Percentiles rank a stretch among this genome's conserved stretches.
Conservation (phyloP, 1,140 invertebrate genomes). For the Archivesica marissinica region DNA sequence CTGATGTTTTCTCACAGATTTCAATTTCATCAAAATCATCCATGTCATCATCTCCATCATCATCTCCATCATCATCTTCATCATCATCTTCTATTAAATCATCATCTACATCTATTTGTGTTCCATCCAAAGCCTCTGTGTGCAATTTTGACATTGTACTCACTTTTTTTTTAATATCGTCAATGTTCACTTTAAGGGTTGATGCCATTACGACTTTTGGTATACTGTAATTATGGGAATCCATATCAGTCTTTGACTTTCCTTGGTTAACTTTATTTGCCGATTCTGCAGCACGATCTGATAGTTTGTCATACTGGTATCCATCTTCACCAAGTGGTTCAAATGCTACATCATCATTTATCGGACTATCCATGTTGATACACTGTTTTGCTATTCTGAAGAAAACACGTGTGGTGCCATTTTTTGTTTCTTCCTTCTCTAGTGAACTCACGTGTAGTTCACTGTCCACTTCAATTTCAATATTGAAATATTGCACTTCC, state of each 20-base stretch:
- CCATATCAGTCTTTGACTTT: not conserved
- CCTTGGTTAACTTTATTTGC: not conserved
- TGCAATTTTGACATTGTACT: not conserved
- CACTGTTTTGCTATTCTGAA: not conserved
- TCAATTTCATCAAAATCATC: constrained; percentile 38
- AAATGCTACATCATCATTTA: not conserved
- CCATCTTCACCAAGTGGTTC: constrained; percentile 16
- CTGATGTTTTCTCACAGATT: not conserved
- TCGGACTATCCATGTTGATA: not conserved
- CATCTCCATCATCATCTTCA: not conserved
- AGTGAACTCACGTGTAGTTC: not conserved
- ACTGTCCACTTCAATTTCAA: constrained; percentile 32
- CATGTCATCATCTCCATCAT: constrained; percentile 6
- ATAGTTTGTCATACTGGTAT: not conserved
- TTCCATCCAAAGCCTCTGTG: constrained; percentile 8
- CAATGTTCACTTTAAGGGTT: not conserved
- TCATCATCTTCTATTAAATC: not conserved
- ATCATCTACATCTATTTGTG: not conserved
- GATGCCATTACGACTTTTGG: not conserved
- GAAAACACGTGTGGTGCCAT: not conserved
- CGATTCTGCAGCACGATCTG: not conserved
- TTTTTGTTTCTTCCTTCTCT: not conserved
- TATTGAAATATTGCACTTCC: constrained; percentile 23
- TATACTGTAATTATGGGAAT: constrained; percentile 35
- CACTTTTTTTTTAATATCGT: not conserved